These are phyloP conservation scores for Poeciliopsis occidentalis DNA, from an alignment of 2,113 vertebrate species.

Conservation along the genomic window DNA sequence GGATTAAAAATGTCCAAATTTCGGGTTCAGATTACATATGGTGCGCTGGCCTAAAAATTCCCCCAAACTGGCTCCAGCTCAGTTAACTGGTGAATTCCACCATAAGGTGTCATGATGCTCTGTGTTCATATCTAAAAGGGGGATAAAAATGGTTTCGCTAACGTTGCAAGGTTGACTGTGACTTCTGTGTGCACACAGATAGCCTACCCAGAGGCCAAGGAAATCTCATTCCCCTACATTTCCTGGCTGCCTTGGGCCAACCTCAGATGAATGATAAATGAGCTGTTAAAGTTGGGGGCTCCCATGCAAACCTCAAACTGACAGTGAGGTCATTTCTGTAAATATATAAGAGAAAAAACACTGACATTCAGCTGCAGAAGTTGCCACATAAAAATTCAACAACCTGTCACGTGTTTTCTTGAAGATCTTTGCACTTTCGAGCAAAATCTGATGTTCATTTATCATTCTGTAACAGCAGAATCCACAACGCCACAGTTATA, in stretches of 20 bases:
- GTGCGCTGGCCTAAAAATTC: conserved; percentile 20
- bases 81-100: conserved; percentile 18
- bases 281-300: conserved; percentile 51
- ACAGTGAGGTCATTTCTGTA: conserved; percentile 20
- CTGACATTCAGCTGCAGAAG: conserved; percentile 2
- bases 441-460: conserved; percentile 15
- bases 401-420: neutral
- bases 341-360: conserved; percentile 28
- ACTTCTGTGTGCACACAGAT: conserved; percentile 38
- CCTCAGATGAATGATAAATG: conserved; percentile 69
- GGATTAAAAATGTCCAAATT: conserved; percentile 28
- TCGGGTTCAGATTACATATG: conserved; percentile 22
- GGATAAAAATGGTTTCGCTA: conserved; percentile 53
- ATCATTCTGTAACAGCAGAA: conserved; percentile 9
- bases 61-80: conserved; percentile 16
- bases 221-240: conserved; percentile 64
- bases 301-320: conserved; percentile 32
- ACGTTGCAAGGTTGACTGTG: conserved; percentile 37
- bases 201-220: conserved; percentile 55
- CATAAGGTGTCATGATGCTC: conserved; percentile 28
- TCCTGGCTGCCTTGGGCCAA: conserved; percentile 48
- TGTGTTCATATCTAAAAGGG: conserved; percentile 42
- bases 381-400: neutral
- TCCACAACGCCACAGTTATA: conserved; percentile 64
- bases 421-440: conserved; percentile 16